Evolutionary conservation across 2,113 vertebrate species (phyloP), one percentile per base, ranked within the genome.

Genomic region (Rhinolophus sinicus): DNA sequence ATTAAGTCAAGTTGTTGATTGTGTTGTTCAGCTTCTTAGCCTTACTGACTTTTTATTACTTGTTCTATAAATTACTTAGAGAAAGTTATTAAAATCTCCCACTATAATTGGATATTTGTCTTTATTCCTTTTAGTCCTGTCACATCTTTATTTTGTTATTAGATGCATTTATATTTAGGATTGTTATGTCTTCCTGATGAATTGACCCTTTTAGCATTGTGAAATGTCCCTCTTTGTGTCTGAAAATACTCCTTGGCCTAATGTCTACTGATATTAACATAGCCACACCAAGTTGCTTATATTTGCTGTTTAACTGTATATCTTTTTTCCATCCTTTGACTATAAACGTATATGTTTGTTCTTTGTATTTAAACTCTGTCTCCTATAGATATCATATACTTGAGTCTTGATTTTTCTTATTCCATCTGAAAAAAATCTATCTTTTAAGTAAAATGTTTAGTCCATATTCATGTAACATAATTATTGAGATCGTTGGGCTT

Each of bases 31-130:
- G 54, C 24, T 35, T 84, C 83, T 88, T 35, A 72, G 88, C 15
- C 40, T 91, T 44, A 52, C 26, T 30, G 40, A 87, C 44, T 82
- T 91, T 90, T 82, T 70, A 69, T 33, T 72, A 47, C 16, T 82
- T 70, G 24, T 69, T 76, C 30, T 94, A 56, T 78, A 77, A 94
- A 88, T 83, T 92, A 88, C 75, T 82, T 92, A 69, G 54, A 52
- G 62, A 89, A 13, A 56, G 54, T 88, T 92, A 77, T 84, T 92
- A 70, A 92, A 94, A 92, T 64, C 18, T 84, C n/a, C 52, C 54
- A 28, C 69, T 60, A 35, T 69, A 85, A 60, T 35, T 64, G 54
- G 44, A 28, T 52, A 58, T 88, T 87, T 64, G 16, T 78, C 13
- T 82, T 52, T 77, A 77, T 75, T 58, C 40, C 19, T 50, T 65